Evolutionary conservation across 2,888 invertebrate genomes (phyloP), one percentile per base, ranked within the genome.

Genomic region (Chrysomela aeneicollis): DNA sequence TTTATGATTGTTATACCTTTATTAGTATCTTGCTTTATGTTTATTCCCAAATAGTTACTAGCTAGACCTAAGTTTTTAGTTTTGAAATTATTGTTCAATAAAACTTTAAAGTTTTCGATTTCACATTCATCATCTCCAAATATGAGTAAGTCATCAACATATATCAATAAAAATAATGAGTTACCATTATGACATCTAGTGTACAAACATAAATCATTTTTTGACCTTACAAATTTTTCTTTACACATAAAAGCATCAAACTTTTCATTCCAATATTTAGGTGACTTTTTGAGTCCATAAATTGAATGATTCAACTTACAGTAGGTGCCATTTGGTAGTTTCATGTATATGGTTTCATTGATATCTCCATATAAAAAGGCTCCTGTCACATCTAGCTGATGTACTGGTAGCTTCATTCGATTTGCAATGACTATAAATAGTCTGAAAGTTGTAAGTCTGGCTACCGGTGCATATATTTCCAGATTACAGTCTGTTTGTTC

Each of bases 341-440:
- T 58, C 51, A 69, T 62, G 59, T 63, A 72, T 18, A 71, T 71
- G 21, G 59, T 47, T 52, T 70, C 72, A 6, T 66, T 63, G 15
- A 72, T 69, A n/a, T 64, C 59, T 19, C 71, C 67, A 61, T 73
- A 67, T 30, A 72, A 47, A 63, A 72, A 73, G 15, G 73, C 72
- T 42, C 68, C 64, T 50, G 58, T 70, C 2, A 72, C 71, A 61
- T 72, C 71, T 63, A 71, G 64, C 49, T 73, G 70, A 54, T 69
- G 57, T 17, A 72, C 59, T 17, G 55, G 50, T 37, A 59, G 49
- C 17, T 52, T 59, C 47, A 62, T 50, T 19, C 55, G 30, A 50
- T 54, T 60, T 10, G 64, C 64, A 8, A 60, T 35, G 10, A 18
- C 53, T 32, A 65, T 42, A 19, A 61, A 57, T 21, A 65, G 19